Base-by-base conservation (phyloP, 2,888 invertebrate genomes). In the Oconnorella tubifera region DNA sequence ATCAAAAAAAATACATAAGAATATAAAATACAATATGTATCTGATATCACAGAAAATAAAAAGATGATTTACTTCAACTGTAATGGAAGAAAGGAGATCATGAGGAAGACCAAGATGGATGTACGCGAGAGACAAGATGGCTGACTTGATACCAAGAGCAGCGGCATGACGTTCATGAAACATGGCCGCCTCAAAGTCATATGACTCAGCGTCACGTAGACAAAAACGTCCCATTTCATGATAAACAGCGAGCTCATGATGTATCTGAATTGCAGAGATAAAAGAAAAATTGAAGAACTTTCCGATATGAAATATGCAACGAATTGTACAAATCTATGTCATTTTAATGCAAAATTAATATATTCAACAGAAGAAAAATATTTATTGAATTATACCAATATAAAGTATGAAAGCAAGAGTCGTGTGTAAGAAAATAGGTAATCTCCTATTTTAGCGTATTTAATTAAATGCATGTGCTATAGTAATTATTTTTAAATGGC, bases 161-260 rank as follows among this genome's bases (percentile, higher is more conserved):
- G 85, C 83, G 1, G 86, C 85, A 61, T 62, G 81, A 67, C 83
- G 79, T 74, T 86, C 80, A 51, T 68, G 68, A 73, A 80, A 86
- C 40, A 85, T 72, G n/a, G 85, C 85, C 2, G 85, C 82, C 62
- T 82, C 80, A 72, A 80, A 79, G 74, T 86, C 85, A 27, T 81
- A 83, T n/a, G 76, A 80, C 72, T 77, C 75, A n/a, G 23, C 27
- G 14, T 65, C 66, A 28, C 68, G 68, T 33, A 71, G 68, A 49
- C 76, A 74, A 71, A 85, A 85, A 19, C 85, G 78, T 10, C 85
- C 84, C 33, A 84, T 71, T 73, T 86, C 85, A 70, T 86, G 84
- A 75, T 85, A 86, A 69, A 84, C 83, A 23, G 84, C 83, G 74
- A 86, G 74, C 69, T 86, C 85, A 70, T 86, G 81, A 73, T 86